Evolutionary conservation across 2,888 invertebrate genomes (phyloP).

Genomic region (Dorcus hopei): DNA sequence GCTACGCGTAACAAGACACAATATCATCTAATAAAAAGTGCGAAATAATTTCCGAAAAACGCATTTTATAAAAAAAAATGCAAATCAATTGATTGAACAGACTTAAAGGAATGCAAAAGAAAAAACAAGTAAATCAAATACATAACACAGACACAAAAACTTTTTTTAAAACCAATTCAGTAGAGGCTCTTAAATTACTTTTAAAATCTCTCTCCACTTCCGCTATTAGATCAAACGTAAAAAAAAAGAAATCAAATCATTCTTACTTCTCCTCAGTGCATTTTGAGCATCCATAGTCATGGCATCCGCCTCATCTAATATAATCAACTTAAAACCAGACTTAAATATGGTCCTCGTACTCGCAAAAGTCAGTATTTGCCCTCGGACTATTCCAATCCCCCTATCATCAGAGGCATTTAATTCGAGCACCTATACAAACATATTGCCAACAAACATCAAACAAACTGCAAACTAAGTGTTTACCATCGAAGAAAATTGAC

Average conservation of each 20-base stretch:
- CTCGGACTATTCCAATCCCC: conserved; percentile 92
- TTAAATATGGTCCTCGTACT: conserved; percentile 94
- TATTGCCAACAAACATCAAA: background rate
- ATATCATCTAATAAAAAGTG: too few relatives aligned
- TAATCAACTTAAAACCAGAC: conserved; percentile 90
- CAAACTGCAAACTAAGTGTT: conserved; percentile 13
- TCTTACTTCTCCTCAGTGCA: conserved; percentile 86
- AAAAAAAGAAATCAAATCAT: background rate
- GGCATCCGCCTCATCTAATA: conserved; percentile 98
- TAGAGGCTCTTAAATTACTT: too few relatives aligned
- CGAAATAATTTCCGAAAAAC: too few relatives aligned
- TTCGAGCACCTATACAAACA: conserved; percentile 73
- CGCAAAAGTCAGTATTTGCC: conserved; percentile 93
- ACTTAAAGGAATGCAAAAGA: too few relatives aligned
- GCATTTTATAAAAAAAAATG: too few relatives aligned
- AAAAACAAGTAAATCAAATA: too few relatives aligned
- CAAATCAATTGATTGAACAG: too few relatives aligned
- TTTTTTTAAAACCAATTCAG: too few relatives aligned
- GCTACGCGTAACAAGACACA: too few relatives aligned
- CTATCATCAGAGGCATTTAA: conserved; percentile 98
- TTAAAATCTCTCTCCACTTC: too few relatives aligned
- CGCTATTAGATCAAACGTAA: background rate
- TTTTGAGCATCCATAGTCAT: conserved; percentile 99
- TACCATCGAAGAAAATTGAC: conserved; percentile 93
- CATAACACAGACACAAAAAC: too few relatives aligned